These are phyloP conservation scores for Zophobas atratus DNA, from an alignment of 1,140 invertebrate species.

Conservation along the genomic window DNA sequence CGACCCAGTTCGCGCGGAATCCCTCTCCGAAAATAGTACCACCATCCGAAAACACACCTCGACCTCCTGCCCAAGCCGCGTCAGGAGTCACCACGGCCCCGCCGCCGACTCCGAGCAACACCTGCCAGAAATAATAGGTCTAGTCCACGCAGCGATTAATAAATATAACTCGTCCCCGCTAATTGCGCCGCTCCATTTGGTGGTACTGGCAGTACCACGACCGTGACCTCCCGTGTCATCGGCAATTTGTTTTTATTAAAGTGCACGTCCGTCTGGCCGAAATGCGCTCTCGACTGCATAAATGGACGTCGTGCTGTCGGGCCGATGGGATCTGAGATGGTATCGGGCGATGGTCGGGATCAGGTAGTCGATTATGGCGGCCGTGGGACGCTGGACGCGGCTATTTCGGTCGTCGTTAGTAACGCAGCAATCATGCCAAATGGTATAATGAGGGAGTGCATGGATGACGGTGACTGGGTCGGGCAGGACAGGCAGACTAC, in stretches of 20 bases:
- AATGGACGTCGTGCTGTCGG: conserved; percentile 13
- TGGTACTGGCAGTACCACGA: neutral
- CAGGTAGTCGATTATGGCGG: conserved; percentile 32
- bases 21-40: too few relatives aligned
- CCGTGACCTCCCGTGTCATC: conserved; percentile 25
- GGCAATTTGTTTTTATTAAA: conserved; percentile 37
- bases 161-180: neutral
- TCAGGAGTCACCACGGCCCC: neutral
- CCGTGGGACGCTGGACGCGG: conserved; percentile 7
- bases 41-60: too few relatives aligned
- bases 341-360: conserved; percentile 1
- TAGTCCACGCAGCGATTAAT: conserved; percentile 11
- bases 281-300: conserved; percentile 40
- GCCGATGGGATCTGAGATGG: conserved; percentile 43
- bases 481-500: conserved; percentile 47
- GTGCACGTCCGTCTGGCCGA: conserved; percentile 26
- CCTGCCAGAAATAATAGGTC: conserved; percentile 16
- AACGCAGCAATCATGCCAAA: conserved; percentile 50
- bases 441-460: conserved; percentile 49
- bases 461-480: conserved; percentile 50
- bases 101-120: neutral
- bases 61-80: too few relatives aligned
- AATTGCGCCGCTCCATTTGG: neutral
- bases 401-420: conserved; percentile 52
- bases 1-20: too few relatives aligned